phyloP scores from a whole-genome alignment of 2,888 invertebrate species.

The Microdon myrmicae region DNA sequence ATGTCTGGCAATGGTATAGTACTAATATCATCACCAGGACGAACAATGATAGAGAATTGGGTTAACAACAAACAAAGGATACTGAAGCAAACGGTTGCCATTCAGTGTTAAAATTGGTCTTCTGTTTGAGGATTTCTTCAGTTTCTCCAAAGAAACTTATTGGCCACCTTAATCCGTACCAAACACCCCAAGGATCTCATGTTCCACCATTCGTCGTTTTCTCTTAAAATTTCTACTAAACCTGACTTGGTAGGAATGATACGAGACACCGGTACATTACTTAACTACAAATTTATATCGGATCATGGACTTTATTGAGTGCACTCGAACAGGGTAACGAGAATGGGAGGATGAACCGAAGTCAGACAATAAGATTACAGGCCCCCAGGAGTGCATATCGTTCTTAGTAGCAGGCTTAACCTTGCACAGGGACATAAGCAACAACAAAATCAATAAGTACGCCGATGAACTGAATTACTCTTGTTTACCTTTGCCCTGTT shows the following conservation, averaged over 20 bases:
- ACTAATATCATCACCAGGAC: constrained; percentile 17
- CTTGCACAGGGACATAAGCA: constrained; percentile 1
- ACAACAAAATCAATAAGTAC: constrained; percentile 14
- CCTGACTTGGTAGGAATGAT: too few relatives aligned
- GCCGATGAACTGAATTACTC: constrained; percentile 29
- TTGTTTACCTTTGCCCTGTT: constrained; percentile 34
- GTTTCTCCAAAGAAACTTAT: constrained; percentile 46
- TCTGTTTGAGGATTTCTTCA: constrained; percentile 50
- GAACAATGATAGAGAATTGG: constrained; percentile 24
- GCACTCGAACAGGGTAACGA: constrained; percentile 26
- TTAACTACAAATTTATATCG: constrained; percentile 47
- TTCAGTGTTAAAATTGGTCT: constrained; percentile 35
- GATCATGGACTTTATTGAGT: constrained; percentile 49
- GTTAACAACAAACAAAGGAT: constrained; percentile 26
- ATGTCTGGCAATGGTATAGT: constrained; percentile 19
- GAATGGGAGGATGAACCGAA: constrained; percentile 1
- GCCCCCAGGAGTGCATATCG: constrained; percentile 10
- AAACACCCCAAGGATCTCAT: too few relatives aligned
- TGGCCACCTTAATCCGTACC: constrained; percentile 49
- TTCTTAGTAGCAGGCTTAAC: constrained; percentile 4
- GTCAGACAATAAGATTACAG: constrained; percentile 23
- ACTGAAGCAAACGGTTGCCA: constrained; percentile 39
- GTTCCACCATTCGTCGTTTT: too few relatives aligned
- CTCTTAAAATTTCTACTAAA: too few relatives aligned
- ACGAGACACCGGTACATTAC: too few relatives aligned